Conservation (phyloP, 2,888 invertebrate genomes). For the Gymnosoma rotundatum region DNA sequence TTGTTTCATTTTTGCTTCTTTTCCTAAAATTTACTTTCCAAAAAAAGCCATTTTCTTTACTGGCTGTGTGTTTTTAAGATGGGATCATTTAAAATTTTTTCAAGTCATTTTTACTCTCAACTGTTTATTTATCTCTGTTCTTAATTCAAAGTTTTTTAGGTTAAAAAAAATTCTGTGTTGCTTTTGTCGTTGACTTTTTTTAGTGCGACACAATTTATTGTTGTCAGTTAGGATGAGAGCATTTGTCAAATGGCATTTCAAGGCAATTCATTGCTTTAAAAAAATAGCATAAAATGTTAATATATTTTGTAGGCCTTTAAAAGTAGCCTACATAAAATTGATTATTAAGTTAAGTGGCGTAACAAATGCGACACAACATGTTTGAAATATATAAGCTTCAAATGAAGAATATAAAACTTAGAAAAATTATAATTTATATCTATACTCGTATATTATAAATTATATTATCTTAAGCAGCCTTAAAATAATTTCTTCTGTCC, state of each 20-base stretch:
- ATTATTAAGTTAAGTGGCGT: conserved; percentile 29
- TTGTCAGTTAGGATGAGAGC: conserved; percentile 63
- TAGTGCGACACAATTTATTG: conserved; percentile 65
- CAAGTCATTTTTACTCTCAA: conserved; percentile 37
- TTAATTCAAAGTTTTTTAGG: conserved; percentile 7
- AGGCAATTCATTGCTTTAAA: conserved; percentile 53
- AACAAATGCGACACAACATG: background rate
- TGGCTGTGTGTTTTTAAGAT: conserved; percentile 5
- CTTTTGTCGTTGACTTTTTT: conserved; percentile 14
- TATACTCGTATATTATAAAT: too few species aligned
- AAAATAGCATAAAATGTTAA: background rate
- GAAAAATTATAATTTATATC: background rate
- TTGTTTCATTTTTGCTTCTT: background rate
- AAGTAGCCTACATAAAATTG: conserved; percentile 61
- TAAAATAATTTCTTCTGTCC: background rate
- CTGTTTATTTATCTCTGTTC: background rate
- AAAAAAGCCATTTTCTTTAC: background rate
- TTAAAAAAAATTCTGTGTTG: conserved; percentile 6
- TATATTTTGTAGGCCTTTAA: conserved; percentile 8
- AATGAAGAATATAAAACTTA: background rate
- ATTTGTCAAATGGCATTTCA: conserved; percentile 66
- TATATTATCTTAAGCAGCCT: too few species aligned
- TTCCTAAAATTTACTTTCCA: background rate
- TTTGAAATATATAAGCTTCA: background rate
- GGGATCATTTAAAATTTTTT: too few species aligned